Evolutionary conservation across 2,888 invertebrate genomes (phyloP), one percentile per base, ranked within the genome.

Genomic region (Hypena proboscidalis): DNA sequence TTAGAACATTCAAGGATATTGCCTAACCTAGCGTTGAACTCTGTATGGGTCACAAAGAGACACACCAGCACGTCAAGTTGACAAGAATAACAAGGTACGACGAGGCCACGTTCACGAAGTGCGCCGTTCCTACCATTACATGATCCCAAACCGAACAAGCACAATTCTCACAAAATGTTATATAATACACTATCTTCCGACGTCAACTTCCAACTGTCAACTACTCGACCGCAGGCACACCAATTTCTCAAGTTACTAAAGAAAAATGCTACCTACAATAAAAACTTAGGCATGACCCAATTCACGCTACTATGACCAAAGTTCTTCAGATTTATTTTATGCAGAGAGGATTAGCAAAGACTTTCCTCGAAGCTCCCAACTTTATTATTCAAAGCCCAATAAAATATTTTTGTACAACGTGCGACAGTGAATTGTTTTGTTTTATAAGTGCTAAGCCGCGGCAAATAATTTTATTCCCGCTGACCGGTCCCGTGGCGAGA

Each of bases 381-480:
- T 37, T 43, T 45, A 41, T 47, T 37, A 43, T 46, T 36, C 23
- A 41, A 43, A 58, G 14, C 53, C 21, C 39, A 56, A 61, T 53
- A 56, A 50, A 61, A 58, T 60, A 40, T 42, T 61, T 58, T 36
- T 31, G 38, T 43, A 51, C 42, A 53, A 43, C 50, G 44, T 58
- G 42, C 32, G 39, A 61, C 53, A 46, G 36, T 34, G 56, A 66
- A 59, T 69, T 66, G 68, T 70, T 67, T 69, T 65, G 66, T 65
- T 71, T 67, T 69, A 69, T 72, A 75, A 80, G 71, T 74, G 70
- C 68, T 71, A 71, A 74, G 69, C 67, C 67, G 69, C 58, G 72
- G 74, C 67, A 74, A 82, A 84, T 84, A 85, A 85, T 82, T 82
- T 82, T 77, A 83, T 83, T 76, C 79, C 54, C 54, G 46, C 60